Evolutionary conservation across 2,797 vertebrate genomes (phyloP).

Genomic region (Syngnathus rostellatus): DNA sequence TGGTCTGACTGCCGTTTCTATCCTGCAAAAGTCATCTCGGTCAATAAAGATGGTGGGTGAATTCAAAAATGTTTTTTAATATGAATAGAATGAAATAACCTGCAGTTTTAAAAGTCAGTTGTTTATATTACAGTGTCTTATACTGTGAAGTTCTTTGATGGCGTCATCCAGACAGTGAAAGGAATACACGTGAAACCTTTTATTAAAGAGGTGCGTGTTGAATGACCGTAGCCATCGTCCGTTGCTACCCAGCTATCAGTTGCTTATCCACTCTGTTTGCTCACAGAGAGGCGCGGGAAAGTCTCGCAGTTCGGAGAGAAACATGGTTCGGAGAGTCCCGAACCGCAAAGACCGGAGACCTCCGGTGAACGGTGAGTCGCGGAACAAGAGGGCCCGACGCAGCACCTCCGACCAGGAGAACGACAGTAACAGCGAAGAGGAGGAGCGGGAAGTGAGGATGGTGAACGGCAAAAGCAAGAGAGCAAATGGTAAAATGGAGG

Average conservation of each 20-base stretch:
- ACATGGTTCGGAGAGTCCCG: slow-evolving; percentile 44
- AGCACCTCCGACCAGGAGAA: slow-evolving; percentile 64
- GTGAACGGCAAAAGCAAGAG: slow-evolving; percentile 36
- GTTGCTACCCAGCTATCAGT: background rate
- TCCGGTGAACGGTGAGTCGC: slow-evolving; percentile 56
- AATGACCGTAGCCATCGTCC: background rate
- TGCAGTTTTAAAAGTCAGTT: background rate
- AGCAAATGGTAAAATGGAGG: slow-evolving; percentile 37
- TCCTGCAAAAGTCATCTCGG: slow-evolving; percentile 85
- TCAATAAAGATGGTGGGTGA: slow-evolving; percentile 87
- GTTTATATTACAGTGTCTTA: slow-evolving; percentile 75
- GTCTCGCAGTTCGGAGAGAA: slow-evolving; percentile 46
- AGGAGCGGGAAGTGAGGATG: slow-evolving; percentile 37
- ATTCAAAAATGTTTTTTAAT: no score
- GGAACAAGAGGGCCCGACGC: slow-evolving; percentile 56
- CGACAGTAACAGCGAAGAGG: slow-evolving; percentile 61
- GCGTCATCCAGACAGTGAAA: slow-evolving; percentile 93
- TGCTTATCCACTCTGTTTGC: background rate
- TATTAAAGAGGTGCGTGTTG: slow-evolving; percentile 79
- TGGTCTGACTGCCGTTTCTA: slow-evolving; percentile 97
- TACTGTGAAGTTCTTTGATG: slow-evolving; percentile 96
- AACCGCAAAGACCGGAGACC: slow-evolving; percentile 52
- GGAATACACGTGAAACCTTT: slow-evolving; percentile 94
- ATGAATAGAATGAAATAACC: background rate
- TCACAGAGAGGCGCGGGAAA: slow-evolving; percentile 50